Evolutionary conservation across 2,797 vertebrate species (phyloP).

Genomic region (Furcifer pardalis): DNA sequence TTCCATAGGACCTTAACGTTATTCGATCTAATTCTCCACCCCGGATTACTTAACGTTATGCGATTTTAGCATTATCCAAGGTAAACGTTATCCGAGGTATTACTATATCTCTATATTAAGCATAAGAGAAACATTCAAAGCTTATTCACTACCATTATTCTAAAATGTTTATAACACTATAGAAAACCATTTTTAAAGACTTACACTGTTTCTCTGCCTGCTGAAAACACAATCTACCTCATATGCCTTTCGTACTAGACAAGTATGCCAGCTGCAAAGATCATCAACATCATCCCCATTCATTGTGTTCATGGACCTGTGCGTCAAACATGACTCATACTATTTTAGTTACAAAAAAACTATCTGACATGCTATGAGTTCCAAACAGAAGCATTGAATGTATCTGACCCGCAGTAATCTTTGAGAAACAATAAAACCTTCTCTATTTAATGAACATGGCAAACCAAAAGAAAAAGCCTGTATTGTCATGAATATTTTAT

Average conservation of each 20-base stretch:
- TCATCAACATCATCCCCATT: constrained; percentile 52
- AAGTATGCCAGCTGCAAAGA: constrained; percentile 35
- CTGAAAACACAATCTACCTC: neutral
- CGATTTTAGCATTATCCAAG: too few species aligned
- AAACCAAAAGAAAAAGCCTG: constrained; percentile 67
- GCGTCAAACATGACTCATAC: constrained; percentile 65
- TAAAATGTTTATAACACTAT: fast-evolving
- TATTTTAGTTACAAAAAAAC: constrained; percentile 63
- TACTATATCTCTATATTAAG: neutral
- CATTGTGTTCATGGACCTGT: constrained; percentile 39
- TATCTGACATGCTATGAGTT: constrained; percentile 55
- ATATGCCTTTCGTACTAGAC: neutral
- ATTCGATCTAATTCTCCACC: too few species aligned
- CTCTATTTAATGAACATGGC: constrained; percentile 60
- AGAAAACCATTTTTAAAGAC: neutral
- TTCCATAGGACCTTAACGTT: too few species aligned
- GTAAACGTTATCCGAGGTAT: too few species aligned
- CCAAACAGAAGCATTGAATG: constrained; percentile 56
- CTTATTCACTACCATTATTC: neutral
- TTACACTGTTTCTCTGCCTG: neutral
- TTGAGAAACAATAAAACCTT: constrained; percentile 66
- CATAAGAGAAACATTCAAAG: neutral
- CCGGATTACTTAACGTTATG: too few species aligned
- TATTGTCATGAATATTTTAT: constrained; percentile 58
- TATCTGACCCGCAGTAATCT: constrained; percentile 66